Evolutionary conservation across 2,113 vertebrate species (phyloP).

Genomic region (Brachyhypopomus gauderio): DNA sequence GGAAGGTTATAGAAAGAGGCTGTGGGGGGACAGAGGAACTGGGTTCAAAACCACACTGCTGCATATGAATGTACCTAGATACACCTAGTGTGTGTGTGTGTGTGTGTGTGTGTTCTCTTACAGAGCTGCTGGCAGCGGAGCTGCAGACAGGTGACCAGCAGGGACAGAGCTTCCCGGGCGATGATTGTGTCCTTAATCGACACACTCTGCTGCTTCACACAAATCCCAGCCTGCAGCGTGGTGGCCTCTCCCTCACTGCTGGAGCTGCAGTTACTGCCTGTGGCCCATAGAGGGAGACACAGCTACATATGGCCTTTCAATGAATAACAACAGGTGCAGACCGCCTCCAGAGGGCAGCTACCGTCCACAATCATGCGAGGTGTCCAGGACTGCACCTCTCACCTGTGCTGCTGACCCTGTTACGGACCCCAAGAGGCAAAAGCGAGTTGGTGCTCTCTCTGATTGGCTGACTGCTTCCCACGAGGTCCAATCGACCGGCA

Average conservation of each 20-base stretch:
- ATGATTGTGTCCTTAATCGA: constrained; percentile 96
- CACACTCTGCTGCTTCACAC: constrained; percentile 90
- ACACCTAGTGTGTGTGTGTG: background rate
- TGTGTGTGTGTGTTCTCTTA: constrained; percentile 61
- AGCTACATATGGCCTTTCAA: background rate
- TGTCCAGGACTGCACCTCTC: constrained; percentile 24
- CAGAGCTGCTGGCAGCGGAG: constrained; percentile 94
- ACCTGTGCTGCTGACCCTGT: constrained; percentile 98
- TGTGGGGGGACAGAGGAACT: constrained; percentile 61
- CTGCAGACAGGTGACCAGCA: constrained; percentile 95
- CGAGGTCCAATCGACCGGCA: constrained; percentile 91
- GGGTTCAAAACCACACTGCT: background rate
- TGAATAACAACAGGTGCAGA: background rate
- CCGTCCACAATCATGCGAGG: background rate
- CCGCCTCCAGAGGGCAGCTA: background rate
- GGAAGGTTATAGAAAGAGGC: constrained; percentile 94
- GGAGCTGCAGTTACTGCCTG: constrained; percentile 98
- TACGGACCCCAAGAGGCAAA: constrained; percentile 87
- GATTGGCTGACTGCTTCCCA: constrained; percentile 95
- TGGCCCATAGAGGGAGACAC: constrained; percentile 38
- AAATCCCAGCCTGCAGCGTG: constrained; percentile 91
- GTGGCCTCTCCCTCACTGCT: constrained; percentile 93
- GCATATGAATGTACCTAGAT: too few relatives aligned
- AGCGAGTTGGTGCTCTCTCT: constrained; percentile 88
- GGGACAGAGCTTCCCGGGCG: constrained; percentile 93